Conservation (phyloP, 2,113 vertebrate species). For the Arizona elegans region DNA sequence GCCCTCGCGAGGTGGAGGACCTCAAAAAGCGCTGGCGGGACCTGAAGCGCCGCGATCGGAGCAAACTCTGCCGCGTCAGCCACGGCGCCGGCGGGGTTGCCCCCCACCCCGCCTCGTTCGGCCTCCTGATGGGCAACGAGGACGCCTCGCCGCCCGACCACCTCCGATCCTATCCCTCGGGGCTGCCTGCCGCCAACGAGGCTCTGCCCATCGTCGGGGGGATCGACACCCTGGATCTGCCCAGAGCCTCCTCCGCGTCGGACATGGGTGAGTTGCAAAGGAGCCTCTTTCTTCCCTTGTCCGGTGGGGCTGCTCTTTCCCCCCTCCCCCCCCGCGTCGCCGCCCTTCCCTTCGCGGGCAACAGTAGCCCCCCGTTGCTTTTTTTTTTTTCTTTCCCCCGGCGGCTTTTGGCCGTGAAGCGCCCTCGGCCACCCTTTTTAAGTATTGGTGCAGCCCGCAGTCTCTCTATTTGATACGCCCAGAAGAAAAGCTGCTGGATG, state of each 20-base stretch:
- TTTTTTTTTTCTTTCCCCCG: no score
- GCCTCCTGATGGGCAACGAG: conserved; percentile 41
- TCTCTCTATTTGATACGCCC: background rate
- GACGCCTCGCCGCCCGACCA: conserved; percentile 25
- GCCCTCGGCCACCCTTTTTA: background rate
- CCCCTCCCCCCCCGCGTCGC: no score
- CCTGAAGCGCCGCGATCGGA: conserved; percentile 62
- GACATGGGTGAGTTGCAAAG: conserved; percentile 45
- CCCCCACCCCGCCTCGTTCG: conserved; percentile 3
- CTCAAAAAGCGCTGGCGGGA: conserved; percentile 66
- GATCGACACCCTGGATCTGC: conserved; percentile 62
- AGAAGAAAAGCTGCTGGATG: background rate
- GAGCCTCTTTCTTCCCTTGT: no score
- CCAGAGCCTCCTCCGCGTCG: conserved; percentile 43
- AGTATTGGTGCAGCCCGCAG: background rate
- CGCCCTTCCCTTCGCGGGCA: background rate
- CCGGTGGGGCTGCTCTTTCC: background rate
- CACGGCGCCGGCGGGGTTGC: conserved; percentile 42
- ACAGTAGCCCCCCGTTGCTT: background rate
- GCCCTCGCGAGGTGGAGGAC: conserved; percentile 60
- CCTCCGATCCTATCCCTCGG: conserved; percentile 34
- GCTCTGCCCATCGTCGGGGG: conserved; percentile 58
- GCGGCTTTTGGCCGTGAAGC: background rate
- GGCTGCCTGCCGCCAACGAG: conserved; percentile 23
- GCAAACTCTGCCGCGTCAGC: conserved; percentile 58